Conservation (phyloP, 1,140 invertebrate genomes). For the Vollenhovia emeryi region DNA sequence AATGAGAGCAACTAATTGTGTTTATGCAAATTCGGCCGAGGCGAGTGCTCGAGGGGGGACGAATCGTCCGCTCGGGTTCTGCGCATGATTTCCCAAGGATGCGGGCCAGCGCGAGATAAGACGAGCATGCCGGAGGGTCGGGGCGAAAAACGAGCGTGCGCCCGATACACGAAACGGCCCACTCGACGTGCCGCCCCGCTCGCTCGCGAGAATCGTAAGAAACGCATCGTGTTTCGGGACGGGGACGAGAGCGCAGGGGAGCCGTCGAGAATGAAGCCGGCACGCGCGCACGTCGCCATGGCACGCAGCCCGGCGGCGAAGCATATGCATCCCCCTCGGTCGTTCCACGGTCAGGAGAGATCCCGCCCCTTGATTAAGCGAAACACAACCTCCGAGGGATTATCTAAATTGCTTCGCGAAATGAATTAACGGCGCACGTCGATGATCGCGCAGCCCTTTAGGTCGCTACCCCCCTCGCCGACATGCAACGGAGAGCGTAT, state of each 20-base stretch:
- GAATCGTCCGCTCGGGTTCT: conserved; percentile 21
- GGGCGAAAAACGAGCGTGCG: neutral
- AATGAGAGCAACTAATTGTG: conserved; percentile 83
- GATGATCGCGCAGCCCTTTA: conserved; percentile 66
- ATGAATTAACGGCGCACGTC: conserved; percentile 82
- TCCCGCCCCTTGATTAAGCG: conserved; percentile 78
- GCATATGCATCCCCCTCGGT: conserved; percentile 76
- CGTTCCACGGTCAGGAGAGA: conserved; percentile 73
- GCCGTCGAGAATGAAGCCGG: conserved; percentile 20
- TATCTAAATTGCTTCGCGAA: conserved; percentile 83
- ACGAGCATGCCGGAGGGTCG: conserved; percentile 52
- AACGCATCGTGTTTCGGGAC: conserved; percentile 63
- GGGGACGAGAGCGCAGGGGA: neutral
- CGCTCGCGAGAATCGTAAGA: conserved; percentile 53
- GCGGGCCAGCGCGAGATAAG: conserved; percentile 77
- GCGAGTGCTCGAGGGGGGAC: conserved; percentile 47
- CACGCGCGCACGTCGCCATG: conserved; percentile 53
- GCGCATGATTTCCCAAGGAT: conserved; percentile 82
- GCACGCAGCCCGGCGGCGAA: conserved; percentile 52
- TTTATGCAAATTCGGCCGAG: conserved; percentile 81
- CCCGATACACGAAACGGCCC: conserved; percentile 3
- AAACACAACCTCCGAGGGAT: conserved; percentile 80
- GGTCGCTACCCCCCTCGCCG: neutral
- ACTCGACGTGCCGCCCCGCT: conserved; percentile 20
- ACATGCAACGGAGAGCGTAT: conserved; percentile 40